Base-by-base conservation (phyloP, 2,797 vertebrate species). In the Caiman crocodilus region DNA sequence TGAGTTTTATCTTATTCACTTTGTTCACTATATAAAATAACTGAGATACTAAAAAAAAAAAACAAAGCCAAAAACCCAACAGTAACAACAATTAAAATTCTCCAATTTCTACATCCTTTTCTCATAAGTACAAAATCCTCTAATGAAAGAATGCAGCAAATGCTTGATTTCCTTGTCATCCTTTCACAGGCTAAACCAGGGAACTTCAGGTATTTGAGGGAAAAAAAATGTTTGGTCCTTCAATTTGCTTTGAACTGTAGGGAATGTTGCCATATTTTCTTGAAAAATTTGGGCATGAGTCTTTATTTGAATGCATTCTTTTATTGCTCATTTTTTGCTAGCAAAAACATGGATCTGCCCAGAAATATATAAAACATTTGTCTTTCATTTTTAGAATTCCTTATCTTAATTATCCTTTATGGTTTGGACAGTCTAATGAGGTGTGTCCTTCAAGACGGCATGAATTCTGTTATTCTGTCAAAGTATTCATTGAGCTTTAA, bases 391-490 rank as follows among this genome's bases (percentile, higher is more conserved):
- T 79, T 35, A 35, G 56, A 78, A 73, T 71, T 35, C 14, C 76
- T 88, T 86, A 42, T 73, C 15, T 78, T 71, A 79, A 18, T 4
- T 90, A 26, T 32, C 65, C 32, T 26, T 63, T 57, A 57, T 93
- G 89, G 94, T 11, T 78, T 73, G 65, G 16, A 89, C 76, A 84
- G 50, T 35, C 76, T 82, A 87, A 28, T 87, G 60, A 7, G 32
- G 32, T 30, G 15, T 11, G 6, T 71, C 30, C 16, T 79, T 90
- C 15, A 14, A 85, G 60, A 28, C 4, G 58, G 50, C 18, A 50
- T 25, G 63, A 92, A 75, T 93, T 96, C 77, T 76, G 78, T 90
- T 86, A 16, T 87, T 94, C 77, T 96, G 15, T 94, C 67, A 93
- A 56, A 84, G 17, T 2, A 59, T 91, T 92, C 61, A 87, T 23